Conservation (phyloP, 1,140 invertebrate genomes). For the Ridgeia piscesae region DNA sequence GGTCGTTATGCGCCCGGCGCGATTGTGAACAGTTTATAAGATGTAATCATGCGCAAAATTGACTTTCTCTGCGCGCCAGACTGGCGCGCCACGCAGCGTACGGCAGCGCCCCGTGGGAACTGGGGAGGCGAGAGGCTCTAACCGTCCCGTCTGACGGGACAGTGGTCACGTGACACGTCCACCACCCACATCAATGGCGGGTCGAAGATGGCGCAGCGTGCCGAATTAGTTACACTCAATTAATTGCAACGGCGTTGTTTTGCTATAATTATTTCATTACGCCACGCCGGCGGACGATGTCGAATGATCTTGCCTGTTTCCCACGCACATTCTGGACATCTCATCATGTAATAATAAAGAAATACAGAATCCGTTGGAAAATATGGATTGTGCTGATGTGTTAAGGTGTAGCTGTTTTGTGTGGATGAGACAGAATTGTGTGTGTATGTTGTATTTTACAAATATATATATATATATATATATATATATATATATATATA, state of each 20-base stretch:
- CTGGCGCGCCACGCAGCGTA: background rate
- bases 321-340: no score
- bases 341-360: no score
- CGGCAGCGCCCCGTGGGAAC: background rate
- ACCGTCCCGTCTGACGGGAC: background rate
- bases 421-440: no score
- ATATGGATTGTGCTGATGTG: no score
- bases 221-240: background rate
- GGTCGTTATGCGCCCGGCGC: background rate
- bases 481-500: no score
- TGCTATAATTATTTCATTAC: background rate
- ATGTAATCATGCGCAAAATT: constrained; percentile 1
- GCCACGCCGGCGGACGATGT: no score
- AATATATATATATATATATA: no score
- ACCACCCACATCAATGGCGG: background rate
- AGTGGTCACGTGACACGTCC: no score
- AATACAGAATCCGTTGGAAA: no score
- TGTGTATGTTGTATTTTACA: no score
- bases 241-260: background rate
- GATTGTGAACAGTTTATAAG: constrained; percentile 6
- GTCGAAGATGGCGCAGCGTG: background rate
- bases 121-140: background rate
- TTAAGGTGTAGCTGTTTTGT: no score
- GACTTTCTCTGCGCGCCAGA: background rate
- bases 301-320: no score